Percentiles rank a stretch among this genome's conserved stretches.
phyloP scores from a whole-genome alignment of 2,888 invertebrate species.

The Chaitophorus viminalis region DNA sequence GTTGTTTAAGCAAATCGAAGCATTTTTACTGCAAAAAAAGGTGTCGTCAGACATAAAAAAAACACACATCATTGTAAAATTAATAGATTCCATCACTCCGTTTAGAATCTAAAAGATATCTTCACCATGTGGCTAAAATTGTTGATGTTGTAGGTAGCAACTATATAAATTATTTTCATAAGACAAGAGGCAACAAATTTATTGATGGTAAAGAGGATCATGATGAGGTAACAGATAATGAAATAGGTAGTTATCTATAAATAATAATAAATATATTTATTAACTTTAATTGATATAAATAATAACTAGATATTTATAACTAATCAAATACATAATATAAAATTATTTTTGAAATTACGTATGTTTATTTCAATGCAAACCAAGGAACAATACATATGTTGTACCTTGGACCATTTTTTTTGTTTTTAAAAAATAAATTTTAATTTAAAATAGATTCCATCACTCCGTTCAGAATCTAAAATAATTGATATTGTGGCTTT shows the following conservation, averaged over 20 bases:
- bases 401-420: conserved; percentile 8
- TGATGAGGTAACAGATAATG: not conserved
- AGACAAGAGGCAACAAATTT: not conserved
- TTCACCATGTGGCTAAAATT: no score
- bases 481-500: no score
- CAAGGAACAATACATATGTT: not conserved
- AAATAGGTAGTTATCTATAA: conserved; percentile 8
- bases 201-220: conserved; percentile 6
- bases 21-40: no score
- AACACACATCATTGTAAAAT: no score
- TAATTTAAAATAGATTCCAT: no score
- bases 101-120: no score
- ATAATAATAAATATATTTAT: conserved; percentile 10
- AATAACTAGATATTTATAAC: not conserved
- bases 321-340: not conserved
- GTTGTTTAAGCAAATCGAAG: no score
- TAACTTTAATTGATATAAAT: not conserved
- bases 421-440: conserved; percentile 4
- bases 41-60: no score
- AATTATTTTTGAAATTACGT: not conserved
- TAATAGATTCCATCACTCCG: no score
- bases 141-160: no score
- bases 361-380: conserved; percentile 1
- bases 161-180: conserved; percentile 18
- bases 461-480: no score